Conservation (phyloP, 1,140 invertebrate species). For the Amphibalanus amphitrite region DNA sequence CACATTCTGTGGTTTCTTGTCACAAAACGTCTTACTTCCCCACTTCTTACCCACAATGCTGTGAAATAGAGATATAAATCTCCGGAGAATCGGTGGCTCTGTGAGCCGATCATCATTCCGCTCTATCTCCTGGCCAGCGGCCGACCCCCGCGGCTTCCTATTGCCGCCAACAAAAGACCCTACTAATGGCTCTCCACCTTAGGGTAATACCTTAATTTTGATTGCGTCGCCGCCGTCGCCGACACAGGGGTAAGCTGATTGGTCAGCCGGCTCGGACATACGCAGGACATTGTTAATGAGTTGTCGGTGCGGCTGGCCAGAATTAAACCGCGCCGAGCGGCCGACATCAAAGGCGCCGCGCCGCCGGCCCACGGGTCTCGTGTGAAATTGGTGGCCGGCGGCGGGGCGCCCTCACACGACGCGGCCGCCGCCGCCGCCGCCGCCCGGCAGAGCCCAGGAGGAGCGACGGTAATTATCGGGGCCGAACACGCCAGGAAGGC, state of each 20-base stretch:
- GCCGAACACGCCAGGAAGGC: background rate
- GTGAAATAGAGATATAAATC: background rate
- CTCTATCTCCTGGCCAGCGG: background rate
- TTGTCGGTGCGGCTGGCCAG: background rate
- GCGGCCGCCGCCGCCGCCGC: too few species aligned
- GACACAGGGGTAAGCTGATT: background rate
- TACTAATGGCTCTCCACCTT: background rate
- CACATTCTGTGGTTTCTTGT: too few species aligned
- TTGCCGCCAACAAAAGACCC: background rate
- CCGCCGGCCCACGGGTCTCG: background rate
- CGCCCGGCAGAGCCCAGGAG: too few species aligned
- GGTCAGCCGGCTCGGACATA: background rate
- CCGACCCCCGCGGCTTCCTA: background rate
- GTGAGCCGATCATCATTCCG: background rate
- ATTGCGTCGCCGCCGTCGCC: background rate
- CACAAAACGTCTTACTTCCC: too few species aligned
- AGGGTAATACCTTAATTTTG: slow-evolving; percentile 1
- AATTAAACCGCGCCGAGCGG: background rate
- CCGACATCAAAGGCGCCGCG: background rate
- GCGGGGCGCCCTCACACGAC: background rate
- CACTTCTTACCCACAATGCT: background rate
- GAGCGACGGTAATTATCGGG: background rate
- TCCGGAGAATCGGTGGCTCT: background rate
- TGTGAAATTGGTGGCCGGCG: background rate
- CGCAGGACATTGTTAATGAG: background rate